Base-by-base conservation (phyloP, 2,113 vertebrate genomes). In the Oncorhynchus mykiss region DNA sequence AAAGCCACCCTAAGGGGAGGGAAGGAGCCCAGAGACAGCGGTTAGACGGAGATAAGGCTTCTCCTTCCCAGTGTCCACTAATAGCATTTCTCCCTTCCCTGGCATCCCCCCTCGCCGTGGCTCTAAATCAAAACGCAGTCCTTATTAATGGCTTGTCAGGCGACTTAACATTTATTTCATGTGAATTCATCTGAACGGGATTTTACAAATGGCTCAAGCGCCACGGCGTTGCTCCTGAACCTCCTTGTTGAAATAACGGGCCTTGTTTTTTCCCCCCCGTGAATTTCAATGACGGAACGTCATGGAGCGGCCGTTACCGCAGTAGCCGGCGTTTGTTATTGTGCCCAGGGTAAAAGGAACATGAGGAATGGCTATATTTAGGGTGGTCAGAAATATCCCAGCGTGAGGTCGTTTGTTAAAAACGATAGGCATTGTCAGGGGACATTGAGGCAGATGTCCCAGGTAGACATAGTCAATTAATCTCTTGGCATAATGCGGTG, bases 161-260 rank as follows among this genome's bases (percentile, higher is more conserved):
- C 76, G 74, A 76, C 85, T 92, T 89, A 88, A 91, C 89, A 91
- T 92, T 93, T 92, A 87, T 93, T 92, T 89, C 87, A 89, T 80
- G 85, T 89, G 90, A 88, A 88, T 92, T 90, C 88, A 88, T 90
- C 83, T 77, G 74, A 83, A 77, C 75, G 3, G 83, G 75, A 72
- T 91, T 90, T 92, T 83, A 92, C 88, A 92, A 92, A 93, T 87
- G 87, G 84, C 31, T 31, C 16, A 16, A 18, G 51, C 16, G 14
- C 16, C 13, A 5, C 6, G n/a, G 34, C 67, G 74, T 80, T 85
- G 74, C 79, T 82, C 24, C 73, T 74, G 83, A 85, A 85, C 83
- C 79, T 80, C 80, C 82, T 67, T 0, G 77, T 73, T 90, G 88
- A 93, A 89, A 89, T 3, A 90, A 91, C 88, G 84, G 45, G 78